Evolutionary conservation across 2,888 invertebrate genomes (phyloP).

Genomic region (Acanthosoma haemorrhoidale): DNA sequence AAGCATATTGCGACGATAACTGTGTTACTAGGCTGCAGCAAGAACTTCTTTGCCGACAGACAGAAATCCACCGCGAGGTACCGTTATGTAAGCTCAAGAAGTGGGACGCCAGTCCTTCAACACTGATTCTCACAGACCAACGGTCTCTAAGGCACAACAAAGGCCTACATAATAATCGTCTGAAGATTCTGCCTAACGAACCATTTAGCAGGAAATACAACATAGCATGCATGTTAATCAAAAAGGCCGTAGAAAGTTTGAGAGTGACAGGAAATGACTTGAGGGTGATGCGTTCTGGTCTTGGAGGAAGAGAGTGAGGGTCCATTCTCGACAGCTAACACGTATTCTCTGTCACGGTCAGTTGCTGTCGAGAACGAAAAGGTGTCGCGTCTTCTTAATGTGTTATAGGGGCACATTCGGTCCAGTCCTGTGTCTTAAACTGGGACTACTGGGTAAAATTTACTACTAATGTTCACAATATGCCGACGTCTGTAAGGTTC

Average conservation of each 20-base stretch:
- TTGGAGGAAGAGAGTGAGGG: not conserved
- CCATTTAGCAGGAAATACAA: not conserved
- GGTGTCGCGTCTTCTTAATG: too few species aligned
- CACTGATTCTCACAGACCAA: too few species aligned
- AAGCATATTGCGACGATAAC: too few species aligned
- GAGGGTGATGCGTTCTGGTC: not conserved
- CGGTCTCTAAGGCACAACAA: too few species aligned
- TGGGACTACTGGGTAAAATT: too few species aligned
- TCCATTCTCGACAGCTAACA: not conserved
- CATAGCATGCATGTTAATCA: not conserved
- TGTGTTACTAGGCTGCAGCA: too few species aligned
- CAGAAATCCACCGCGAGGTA: not conserved
- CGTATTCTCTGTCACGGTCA: not conserved
- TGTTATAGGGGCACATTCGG: too few species aligned
- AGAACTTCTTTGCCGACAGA: not conserved
- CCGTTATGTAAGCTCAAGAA: constrained; percentile 1
- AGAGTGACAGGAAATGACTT: not conserved
- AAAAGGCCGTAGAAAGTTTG: not conserved
- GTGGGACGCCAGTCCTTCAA: not conserved
- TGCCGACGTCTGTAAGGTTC: too few species aligned
- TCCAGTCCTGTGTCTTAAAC: too few species aligned
- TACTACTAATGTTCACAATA: too few species aligned
- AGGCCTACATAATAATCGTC: too few species aligned
- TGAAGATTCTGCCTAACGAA: not conserved
- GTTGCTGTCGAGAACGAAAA: too few species aligned